Conservation (phyloP, 2,797 vertebrate species). For the Gastrophryne carolinensis region DNA sequence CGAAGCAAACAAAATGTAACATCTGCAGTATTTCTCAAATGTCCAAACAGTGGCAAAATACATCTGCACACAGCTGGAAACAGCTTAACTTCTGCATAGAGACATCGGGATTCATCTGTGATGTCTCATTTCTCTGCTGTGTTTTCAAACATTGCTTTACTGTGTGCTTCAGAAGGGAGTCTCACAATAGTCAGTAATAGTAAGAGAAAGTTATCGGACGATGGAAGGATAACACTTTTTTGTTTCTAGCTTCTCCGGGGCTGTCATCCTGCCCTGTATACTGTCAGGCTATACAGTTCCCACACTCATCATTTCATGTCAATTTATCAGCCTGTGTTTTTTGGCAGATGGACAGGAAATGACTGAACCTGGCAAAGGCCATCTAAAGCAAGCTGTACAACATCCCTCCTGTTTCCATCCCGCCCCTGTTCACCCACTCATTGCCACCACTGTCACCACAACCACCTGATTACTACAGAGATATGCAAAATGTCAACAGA, state of each 20-base stretch:
- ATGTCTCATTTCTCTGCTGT: conserved; percentile 13
- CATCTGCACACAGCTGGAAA: conserved; percentile 7
- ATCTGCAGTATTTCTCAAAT: too few species aligned
- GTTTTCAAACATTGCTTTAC: neutral
- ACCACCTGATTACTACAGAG: conserved; percentile 63
- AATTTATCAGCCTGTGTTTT: conserved; percentile 81
- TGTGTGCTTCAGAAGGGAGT: neutral
- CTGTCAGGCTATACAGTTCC: conserved; percentile 74
- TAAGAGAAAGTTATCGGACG: conserved; percentile 9
- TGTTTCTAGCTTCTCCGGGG: conserved; percentile 58
- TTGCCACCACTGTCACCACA: conserved; percentile 48
- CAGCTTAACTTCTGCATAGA: neutral
- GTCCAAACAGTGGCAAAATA: neutral
- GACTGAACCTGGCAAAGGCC: conserved; percentile 74
- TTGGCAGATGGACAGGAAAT: conserved; percentile 88
- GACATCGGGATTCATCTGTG: conserved; percentile 28
- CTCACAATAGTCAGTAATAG: neutral
- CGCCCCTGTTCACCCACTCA: conserved; percentile 54
- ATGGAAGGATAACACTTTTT: conserved; percentile 37
- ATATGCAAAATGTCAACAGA: conserved; percentile 66
- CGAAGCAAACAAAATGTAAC: too few species aligned
- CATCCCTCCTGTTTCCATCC: conserved; percentile 65
- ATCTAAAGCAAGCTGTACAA: conserved; percentile 61
- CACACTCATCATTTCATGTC: conserved; percentile 72
- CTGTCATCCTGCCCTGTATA: conserved; percentile 63